phyloP scores from a whole-genome alignment of 2,797 vertebrate genomes.

The Betta splendens region DNA sequence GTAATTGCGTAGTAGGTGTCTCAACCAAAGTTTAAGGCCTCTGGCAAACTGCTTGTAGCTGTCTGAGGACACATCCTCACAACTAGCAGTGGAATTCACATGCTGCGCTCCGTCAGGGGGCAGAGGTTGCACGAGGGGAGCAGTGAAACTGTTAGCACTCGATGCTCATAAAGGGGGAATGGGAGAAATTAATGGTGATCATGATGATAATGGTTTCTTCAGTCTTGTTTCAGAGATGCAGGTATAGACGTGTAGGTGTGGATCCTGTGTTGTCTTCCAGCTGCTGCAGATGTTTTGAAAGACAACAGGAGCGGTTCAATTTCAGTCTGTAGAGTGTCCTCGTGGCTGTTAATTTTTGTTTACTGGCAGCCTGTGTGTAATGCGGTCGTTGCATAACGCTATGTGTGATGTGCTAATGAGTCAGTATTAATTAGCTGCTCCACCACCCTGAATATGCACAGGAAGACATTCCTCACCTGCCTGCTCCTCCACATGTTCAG shows the following conservation, averaged over 20 bases:
- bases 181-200: too few relatives aligned
- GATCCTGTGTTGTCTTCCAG: conserved; percentile 40
- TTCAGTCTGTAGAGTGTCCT: too few relatives aligned
- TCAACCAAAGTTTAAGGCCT: conserved; percentile 14
- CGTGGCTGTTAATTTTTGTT: not conserved
- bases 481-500: not conserved
- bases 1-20: conserved; percentile 8
- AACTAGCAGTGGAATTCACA: conserved; percentile 29
- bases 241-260: too few relatives aligned
- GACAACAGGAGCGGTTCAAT: too few relatives aligned
- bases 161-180: too few relatives aligned
- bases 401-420: conserved; percentile 2
- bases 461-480: conserved; percentile 28
- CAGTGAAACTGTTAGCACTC: too few relatives aligned
- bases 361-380: not conserved
- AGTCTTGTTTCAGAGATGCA: conserved; percentile 25
- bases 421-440: conserved; percentile 15
- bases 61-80: conserved; percentile 10
- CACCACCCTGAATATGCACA: conserved; percentile 12
- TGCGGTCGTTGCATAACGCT: not conserved
- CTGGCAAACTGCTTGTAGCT: not conserved
- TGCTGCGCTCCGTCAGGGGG: too few relatives aligned
- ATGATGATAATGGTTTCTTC: too few relatives aligned
- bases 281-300: conserved; percentile 8
- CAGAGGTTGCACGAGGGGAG: too few relatives aligned